phyloP scores from a whole-genome alignment of 2,113 vertebrate species.

The Epinephelus moara region DNA sequence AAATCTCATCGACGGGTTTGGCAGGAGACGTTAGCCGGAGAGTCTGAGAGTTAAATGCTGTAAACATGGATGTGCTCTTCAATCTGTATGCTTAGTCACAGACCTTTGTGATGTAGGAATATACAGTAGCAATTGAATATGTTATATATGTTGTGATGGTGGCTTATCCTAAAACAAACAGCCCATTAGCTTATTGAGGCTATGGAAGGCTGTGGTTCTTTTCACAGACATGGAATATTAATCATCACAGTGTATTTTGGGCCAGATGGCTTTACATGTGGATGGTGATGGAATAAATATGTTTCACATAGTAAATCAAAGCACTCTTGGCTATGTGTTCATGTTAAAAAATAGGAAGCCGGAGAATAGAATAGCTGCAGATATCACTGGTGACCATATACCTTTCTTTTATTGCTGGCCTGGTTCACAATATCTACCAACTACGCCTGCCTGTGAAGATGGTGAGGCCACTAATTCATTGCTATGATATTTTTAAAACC shows the following conservation, averaged over 20 bases:
- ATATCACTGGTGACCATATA: constrained; percentile 13
- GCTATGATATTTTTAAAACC: constrained; percentile 46
- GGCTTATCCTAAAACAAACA: constrained; percentile 15
- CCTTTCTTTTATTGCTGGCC: constrained; percentile 38
- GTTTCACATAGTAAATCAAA: constrained; percentile 33
- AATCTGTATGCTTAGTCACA: constrained; percentile 72
- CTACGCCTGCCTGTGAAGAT: constrained; percentile 50
- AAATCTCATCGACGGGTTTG: constrained; percentile 36
- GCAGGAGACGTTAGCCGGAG: constrained; percentile 24
- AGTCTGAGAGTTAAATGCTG: constrained; percentile 44
- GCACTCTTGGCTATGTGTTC: neutral
- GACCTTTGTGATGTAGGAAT: constrained; percentile 56
- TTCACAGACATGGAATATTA: constrained; percentile 41
- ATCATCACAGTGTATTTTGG: constrained; percentile 47
- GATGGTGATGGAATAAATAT: constrained; percentile 23
- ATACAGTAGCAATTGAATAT: constrained; percentile 31
- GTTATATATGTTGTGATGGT: constrained; percentile 22
- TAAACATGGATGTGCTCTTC: constrained; percentile 58
- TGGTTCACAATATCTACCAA: constrained; percentile 54
- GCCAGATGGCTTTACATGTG: constrained; percentile 43
- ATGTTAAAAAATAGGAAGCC: neutral
- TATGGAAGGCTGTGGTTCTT: constrained; percentile 18
- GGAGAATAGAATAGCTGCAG: constrained; percentile 9
- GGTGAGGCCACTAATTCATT: constrained; percentile 40
- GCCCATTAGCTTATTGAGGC: constrained; percentile 21